Conservation (phyloP, 2,888 invertebrate species). For the Bedellia somnulentella region DNA sequence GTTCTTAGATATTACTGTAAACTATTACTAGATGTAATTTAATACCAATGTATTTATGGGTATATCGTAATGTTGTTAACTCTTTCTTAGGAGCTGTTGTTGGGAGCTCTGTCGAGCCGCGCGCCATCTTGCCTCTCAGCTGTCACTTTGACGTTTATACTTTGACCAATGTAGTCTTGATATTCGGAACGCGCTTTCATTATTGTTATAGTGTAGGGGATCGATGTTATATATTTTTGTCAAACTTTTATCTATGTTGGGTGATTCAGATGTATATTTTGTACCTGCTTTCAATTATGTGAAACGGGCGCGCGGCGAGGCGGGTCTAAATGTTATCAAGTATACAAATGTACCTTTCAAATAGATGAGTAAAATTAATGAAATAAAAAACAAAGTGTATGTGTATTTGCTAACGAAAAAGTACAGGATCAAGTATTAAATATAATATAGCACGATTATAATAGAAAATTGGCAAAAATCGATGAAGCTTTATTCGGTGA, state of each 20-base stretch:
- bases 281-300: constrained; percentile 5
- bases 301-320: constrained; percentile 25
- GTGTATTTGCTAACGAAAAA: constrained; percentile 40
- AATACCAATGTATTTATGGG: constrained; percentile 43
- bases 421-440: constrained; percentile 16
- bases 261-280: constrained; percentile 14
- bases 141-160: constrained; percentile 3
- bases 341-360: constrained; percentile 37
- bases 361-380: constrained; percentile 29
- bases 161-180: constrained; percentile 4
- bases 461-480: background rate
- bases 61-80: constrained; percentile 54
- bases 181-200: background rate
- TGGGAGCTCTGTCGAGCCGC: constrained; percentile 28
- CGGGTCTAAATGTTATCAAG: constrained; percentile 40
- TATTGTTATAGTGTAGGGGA: constrained; percentile 8
- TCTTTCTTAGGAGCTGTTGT: constrained; percentile 61
- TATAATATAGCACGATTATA: constrained; percentile 27
- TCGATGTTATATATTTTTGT: constrained; percentile 12
- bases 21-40: constrained; percentile 28
- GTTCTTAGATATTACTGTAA: constrained; percentile 37
- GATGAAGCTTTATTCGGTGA: background rate
- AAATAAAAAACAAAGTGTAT: constrained; percentile 37
- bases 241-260: constrained; percentile 15
- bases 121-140: constrained; percentile 13